Percentiles rank a stretch among this genome's conserved stretches.
These are phyloP conservation scores for Dryobotodes eremita DNA, from an alignment of 2,888 invertebrate species.

Conservation along the genomic window DNA sequence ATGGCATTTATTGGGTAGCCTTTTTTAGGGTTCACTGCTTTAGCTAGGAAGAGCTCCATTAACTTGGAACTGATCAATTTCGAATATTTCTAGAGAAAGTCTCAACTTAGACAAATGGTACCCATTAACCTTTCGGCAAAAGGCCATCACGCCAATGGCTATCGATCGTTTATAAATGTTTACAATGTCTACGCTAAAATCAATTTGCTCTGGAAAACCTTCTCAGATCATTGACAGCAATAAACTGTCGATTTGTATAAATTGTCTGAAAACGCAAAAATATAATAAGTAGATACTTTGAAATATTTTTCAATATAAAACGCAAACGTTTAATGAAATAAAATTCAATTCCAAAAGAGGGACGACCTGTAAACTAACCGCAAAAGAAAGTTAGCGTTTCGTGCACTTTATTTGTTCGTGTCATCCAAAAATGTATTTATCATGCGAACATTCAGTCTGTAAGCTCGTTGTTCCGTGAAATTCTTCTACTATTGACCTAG, in stretches of 20 bases:
- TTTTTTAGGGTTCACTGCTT: neutral
- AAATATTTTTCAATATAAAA: slow-evolving; percentile 17
- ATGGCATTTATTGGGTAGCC: neutral
- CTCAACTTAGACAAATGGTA: neutral
- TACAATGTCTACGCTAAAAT: slow-evolving; percentile 24
- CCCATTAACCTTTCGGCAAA: slow-evolving; percentile 18
- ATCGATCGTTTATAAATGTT: slow-evolving; percentile 8
- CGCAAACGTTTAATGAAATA: slow-evolving; percentile 18
- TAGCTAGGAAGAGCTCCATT: too few relatives aligned
- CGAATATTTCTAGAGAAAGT: slow-evolving; percentile 17
- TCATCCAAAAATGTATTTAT: slow-evolving; percentile 37
- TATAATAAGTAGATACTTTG: neutral
- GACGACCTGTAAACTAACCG: slow-evolving; percentile 54
- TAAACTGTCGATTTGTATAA: slow-evolving; percentile 39
- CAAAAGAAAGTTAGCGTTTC: slow-evolving; percentile 58
- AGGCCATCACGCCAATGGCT: slow-evolving; percentile 20
- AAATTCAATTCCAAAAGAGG: slow-evolving; percentile 48
- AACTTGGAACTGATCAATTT: too few relatives aligned
- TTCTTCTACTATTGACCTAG: slow-evolving; percentile 70
- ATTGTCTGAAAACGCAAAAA: slow-evolving; percentile 18
- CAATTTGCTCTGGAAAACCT: slow-evolving; percentile 24
- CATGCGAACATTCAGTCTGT: slow-evolving; percentile 55
- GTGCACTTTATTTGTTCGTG: slow-evolving; percentile 44
- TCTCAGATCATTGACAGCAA: slow-evolving; percentile 2
- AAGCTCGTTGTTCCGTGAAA: slow-evolving; percentile 55